Evolutionary conservation across 23 tunicate genomes (phyloP).

Genomic region (Styela plicata): DNA sequence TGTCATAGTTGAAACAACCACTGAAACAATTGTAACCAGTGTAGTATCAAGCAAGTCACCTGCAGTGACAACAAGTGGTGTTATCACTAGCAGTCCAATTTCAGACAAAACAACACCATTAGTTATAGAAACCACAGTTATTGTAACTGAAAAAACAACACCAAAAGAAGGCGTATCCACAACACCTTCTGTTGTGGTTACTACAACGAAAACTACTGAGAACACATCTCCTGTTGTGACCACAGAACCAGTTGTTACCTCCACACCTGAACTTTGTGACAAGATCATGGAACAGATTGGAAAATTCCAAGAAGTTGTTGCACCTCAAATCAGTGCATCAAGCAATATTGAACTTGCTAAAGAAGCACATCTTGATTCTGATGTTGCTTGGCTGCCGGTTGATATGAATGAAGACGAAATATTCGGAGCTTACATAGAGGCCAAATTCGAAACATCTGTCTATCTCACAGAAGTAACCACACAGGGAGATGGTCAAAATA

Average conservation of each 20-base stretch:
- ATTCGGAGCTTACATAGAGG: conserved; percentile 47
- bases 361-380: conserved; percentile 11
- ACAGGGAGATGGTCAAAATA: conserved; percentile 46
- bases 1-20: conserved; percentile 67
- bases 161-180: neutral
- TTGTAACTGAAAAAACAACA: conserved; percentile 45
- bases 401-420: neutral
- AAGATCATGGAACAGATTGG: conserved; percentile 3
- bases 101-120: conserved; percentile 42
- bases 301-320: neutral
- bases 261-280: conserved; percentile 10
- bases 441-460: conserved; percentile 33
- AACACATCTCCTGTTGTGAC: conserved; percentile 12
- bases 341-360: conserved; percentile 24
- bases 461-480: conserved; percentile 56
- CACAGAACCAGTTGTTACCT: conserved; percentile 1
- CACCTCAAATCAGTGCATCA: conserved; percentile 24
- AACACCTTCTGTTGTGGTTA: neutral
- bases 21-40: conserved; percentile 51
- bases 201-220: conserved; percentile 16
- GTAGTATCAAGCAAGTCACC: conserved; percentile 3
- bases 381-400: neutral
- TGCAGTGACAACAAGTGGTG: neutral
- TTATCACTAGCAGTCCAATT: conserved; percentile 3
- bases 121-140: conserved; percentile 41